Conservation (phyloP, 37 sponge, comb jelly and placozoan species). For the Hexactinellida sp. region DNA sequence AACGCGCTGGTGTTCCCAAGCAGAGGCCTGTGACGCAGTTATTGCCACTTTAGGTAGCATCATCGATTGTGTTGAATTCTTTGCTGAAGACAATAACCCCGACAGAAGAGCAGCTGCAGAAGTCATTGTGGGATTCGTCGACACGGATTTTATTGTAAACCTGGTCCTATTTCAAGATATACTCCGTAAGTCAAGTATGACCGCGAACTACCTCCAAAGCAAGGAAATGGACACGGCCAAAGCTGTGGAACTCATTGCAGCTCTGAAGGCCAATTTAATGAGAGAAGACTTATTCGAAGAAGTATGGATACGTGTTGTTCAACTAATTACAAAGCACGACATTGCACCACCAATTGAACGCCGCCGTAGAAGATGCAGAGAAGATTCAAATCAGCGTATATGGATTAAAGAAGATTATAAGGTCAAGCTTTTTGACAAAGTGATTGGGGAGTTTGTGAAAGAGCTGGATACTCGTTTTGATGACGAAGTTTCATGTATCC, state of each 20-base stretch:
- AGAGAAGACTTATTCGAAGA: not conserved
- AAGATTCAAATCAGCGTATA: slow-evolving; percentile 2
- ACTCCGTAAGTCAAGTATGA: slow-evolving; percentile 2
- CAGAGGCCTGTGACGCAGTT: not conserved
- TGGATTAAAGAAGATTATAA: not conserved
- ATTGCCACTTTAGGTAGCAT: slow-evolving; percentile 8
- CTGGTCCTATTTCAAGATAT: slow-evolving; percentile 13
- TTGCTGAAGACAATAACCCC: not conserved
- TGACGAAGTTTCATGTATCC: not conserved
- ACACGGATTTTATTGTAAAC: slow-evolving; percentile 4
- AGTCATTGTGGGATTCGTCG: not conserved
- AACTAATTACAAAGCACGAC: slow-evolving; percentile 8
- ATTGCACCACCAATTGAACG: slow-evolving; percentile 16
- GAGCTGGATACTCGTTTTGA: slow-evolving; percentile 12
- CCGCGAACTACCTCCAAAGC: slow-evolving; percentile 3
- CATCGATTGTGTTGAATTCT: not conserved
- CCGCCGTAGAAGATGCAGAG: slow-evolving; percentile 1
- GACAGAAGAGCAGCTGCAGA: slow-evolving; percentile 14
- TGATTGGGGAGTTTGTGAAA: not conserved
- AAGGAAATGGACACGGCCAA: slow-evolving; percentile 5
- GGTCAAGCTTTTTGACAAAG: not conserved
- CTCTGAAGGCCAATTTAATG: not conserved
- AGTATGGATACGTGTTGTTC: not conserved
- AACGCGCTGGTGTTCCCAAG: slow-evolving; percentile 10
- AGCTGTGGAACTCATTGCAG: slow-evolving; percentile 16